Percentiles rank a stretch among this genome's conserved stretches.
Conservation (phyloP, 2,113 vertebrate species). For the Ictidomys tridecemlineatus region DNA sequence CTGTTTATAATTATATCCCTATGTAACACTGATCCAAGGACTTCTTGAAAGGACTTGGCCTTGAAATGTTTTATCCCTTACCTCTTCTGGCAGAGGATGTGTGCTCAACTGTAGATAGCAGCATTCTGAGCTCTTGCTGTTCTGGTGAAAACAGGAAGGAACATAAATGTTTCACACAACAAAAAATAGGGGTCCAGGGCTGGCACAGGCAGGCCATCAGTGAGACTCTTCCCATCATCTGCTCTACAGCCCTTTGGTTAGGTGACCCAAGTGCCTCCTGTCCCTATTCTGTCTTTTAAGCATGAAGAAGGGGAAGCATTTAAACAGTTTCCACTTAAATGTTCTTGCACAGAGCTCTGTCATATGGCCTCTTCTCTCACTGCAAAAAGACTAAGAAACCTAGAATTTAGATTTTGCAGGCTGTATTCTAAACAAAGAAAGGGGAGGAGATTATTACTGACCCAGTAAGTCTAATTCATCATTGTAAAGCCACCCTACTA, state of each 20-base stretch:
- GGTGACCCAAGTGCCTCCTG: neutral
- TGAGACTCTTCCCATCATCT: neutral
- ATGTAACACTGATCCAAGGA: neutral
- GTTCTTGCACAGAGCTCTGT: neutral
- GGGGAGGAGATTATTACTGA: neutral
- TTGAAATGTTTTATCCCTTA: neutral
- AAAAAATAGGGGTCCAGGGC: neutral
- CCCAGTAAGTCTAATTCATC: neutral
- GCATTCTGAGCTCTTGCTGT: neutral
- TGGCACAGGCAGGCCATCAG: neutral
- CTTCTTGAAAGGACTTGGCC: conserved; percentile 12
- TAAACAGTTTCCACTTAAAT: neutral
- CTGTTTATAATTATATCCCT: neutral
- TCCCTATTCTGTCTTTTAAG: neutral
- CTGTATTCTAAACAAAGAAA: neutral
- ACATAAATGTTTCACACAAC: neutral
- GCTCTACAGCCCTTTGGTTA: neutral
- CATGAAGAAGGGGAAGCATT: neutral
- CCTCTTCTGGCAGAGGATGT: neutral
- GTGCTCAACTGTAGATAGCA: neutral
- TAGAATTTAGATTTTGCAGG: neutral
- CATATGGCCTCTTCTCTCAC: neutral
- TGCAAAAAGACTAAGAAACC: neutral
- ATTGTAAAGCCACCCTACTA: neutral
- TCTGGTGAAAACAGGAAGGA: neutral